Conservation (phyloP, 2,113 vertebrate species). For the Leptocoma aspasia region DNA sequence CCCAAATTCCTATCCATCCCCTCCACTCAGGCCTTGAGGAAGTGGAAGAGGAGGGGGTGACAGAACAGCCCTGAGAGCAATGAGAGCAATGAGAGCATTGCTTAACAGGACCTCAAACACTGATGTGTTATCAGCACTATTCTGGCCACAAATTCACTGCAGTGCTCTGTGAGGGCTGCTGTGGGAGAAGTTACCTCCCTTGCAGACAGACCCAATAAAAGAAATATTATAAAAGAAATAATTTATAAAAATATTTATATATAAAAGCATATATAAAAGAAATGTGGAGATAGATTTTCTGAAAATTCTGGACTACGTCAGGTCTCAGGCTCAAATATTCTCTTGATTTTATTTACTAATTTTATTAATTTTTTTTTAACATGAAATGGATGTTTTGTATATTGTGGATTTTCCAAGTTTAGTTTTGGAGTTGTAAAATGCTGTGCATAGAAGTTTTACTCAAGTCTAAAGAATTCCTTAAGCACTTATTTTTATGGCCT, state of each 20-base stretch:
- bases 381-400: background rate
- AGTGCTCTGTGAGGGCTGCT: background rate
- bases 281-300: background rate
- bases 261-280: no score
- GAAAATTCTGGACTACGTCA: background rate
- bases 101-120: background rate
- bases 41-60: accelerated
- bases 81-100: accelerated
- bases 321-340: background rate
- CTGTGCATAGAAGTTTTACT: background rate
- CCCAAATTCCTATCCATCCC: accelerated
- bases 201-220: background rate
- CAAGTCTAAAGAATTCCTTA: background rate
- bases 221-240: no score
- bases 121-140: background rate
- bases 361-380: background rate
- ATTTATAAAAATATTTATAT: no score
- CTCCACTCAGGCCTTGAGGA: background rate
- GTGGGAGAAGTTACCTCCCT: background rate
- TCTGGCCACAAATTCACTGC: background rate
- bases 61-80: background rate
- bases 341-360: background rate
- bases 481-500: background rate
- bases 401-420: background rate
- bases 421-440: background rate